Conservation (phyloP, 1,140 invertebrate species). For the Heliconius himera region DNA sequence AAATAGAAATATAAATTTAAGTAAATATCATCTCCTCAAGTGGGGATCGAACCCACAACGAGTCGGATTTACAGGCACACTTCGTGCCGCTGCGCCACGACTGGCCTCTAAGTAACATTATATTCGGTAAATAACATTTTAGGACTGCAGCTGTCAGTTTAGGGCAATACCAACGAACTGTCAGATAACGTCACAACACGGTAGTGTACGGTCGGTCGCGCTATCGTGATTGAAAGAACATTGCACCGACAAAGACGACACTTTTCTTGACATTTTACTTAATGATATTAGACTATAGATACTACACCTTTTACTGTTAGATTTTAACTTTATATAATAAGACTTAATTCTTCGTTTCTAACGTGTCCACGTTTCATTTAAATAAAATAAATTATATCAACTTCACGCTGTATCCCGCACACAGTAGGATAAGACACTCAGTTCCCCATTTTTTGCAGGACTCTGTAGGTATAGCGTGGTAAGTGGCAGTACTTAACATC, state of each 20-base stretch:
- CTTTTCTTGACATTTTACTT: constrained; percentile 1
- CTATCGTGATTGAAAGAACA: not conserved
- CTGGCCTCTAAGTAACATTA: too few relatives aligned
- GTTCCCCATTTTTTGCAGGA: too few relatives aligned
- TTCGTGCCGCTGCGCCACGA: not conserved
- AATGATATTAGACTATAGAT: constrained; percentile 10
- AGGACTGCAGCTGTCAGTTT: not conserved
- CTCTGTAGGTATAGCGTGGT: too few relatives aligned
- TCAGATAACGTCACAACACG: not conserved
- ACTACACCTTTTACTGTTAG: not conserved
- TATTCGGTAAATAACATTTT: not conserved
- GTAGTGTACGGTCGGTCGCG: not conserved
- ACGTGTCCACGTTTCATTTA: not conserved
- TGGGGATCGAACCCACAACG: not conserved
- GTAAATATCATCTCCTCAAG: not conserved
- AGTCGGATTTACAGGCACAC: not conserved
- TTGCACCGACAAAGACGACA: not conserved
- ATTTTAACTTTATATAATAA: not conserved
- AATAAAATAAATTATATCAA: too few relatives aligned
- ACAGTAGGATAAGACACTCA: too few relatives aligned
- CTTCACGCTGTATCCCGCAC: too few relatives aligned
- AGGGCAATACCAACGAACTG: not conserved
- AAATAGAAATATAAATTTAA: not conserved
- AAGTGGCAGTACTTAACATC: too few relatives aligned
- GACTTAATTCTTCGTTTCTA: not conserved